These are phyloP conservation scores for Aethina tumida DNA, from an alignment of 1,140 invertebrate genomes.

Conservation along the genomic window DNA sequence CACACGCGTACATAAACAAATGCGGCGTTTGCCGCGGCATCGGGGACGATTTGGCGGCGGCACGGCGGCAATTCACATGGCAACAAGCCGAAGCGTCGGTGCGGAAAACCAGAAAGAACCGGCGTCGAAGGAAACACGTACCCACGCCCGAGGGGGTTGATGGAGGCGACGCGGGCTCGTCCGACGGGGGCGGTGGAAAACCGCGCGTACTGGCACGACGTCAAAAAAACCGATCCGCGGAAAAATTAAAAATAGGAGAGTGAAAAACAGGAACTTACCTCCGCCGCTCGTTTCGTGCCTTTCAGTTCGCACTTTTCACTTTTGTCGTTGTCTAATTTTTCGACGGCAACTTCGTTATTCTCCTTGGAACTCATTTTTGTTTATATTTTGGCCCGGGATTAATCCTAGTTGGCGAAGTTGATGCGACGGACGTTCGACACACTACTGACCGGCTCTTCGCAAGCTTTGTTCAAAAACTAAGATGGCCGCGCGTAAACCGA, in stretches of 20 bases:
- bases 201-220: no score
- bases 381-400: conserved; percentile 41
- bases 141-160: no score
- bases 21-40: not conserved
- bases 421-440: conserved; percentile 43
- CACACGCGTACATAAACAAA: no score
- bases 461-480: conserved; percentile 70
- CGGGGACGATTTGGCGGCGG: no score
- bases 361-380: conserved; percentile 74
- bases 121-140: not conserved
- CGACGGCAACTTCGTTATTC: conserved; percentile 73
- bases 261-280: conserved; percentile 52
- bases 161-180: no score
- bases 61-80: conserved; percentile 27
- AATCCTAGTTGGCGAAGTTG: conserved; percentile 35
- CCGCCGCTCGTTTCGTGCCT: conserved; percentile 76
- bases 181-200: no score
- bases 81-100: conserved; percentile 22
- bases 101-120: not conserved
- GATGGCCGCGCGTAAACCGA: conserved; percentile 65
- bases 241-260: conserved; percentile 13
- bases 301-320: conserved; percentile 66
- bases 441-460: conserved; percentile 49
- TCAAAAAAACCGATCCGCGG: no score
- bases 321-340: conserved; percentile 71